Evolutionary conservation across 2,113 vertebrate genomes (phyloP).

Genomic region (Odontesthes bonariensis): DNA sequence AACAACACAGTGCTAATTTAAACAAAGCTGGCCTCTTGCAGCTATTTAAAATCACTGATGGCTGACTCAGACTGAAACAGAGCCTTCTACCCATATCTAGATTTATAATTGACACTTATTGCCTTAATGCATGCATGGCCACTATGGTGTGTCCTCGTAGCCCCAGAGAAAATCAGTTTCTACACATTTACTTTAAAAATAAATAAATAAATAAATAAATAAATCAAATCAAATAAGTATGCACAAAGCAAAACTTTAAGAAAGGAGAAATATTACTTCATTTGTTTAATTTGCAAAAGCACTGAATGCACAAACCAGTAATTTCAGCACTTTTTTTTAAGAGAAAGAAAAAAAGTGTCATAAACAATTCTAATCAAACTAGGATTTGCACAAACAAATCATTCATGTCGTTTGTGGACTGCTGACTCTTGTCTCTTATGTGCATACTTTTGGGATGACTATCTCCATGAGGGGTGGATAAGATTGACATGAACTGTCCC

Average conservation of each 20-base stretch:
- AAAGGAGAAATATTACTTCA: too few relatives aligned
- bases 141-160: not conserved
- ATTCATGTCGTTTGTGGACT: not conserved
- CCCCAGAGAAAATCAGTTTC: not conserved
- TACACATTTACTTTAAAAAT: not conserved
- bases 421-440: constrained; percentile 16
- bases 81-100: constrained; percentile 7
- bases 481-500: constrained; percentile 71
- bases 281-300: not conserved
- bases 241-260: too few relatives aligned
- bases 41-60: constrained; percentile 39
- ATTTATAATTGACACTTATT: constrained; percentile 20
- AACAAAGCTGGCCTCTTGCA: constrained; percentile 8
- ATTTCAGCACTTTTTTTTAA: not conserved
- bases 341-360: not conserved
- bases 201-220: too few relatives aligned
- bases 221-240: too few relatives aligned
- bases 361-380: too few relatives aligned
- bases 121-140: constrained; percentile 15
- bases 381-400: not conserved
- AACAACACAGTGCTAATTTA: constrained; percentile 38
- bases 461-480: constrained; percentile 66
- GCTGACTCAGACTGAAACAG: not conserved
- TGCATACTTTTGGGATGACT: constrained; percentile 51
- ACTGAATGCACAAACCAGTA: not conserved